These are phyloP conservation scores for Acromyrmex charruanus DNA, from an alignment of 1,140 invertebrate genomes.

Conservation along the genomic window DNA sequence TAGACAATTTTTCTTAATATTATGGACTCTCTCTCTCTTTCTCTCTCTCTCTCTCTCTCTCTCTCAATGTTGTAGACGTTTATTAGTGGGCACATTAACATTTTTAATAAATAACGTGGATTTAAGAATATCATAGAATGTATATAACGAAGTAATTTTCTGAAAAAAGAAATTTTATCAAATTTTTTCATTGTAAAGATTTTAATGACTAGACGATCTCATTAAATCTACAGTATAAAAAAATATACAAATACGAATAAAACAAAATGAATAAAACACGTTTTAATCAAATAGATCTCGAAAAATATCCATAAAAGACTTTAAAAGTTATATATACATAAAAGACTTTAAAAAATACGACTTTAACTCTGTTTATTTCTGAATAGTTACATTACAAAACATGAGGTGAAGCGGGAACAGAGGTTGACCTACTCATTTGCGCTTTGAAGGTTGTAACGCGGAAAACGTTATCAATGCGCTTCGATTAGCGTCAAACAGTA, in stretches of 20 bases:
- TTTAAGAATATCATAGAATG: too few species aligned
- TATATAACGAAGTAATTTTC: too few species aligned
- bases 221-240: not conserved
- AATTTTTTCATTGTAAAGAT: too few species aligned
- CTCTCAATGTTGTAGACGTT: too few species aligned
- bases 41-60: too few species aligned
- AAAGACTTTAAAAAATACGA: constrained; percentile 21
- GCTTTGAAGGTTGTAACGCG: constrained; percentile 59
- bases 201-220: too few species aligned
- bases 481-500: constrained; percentile 68
- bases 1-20: too few species aligned
- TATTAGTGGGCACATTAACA: too few species aligned
- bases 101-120: too few species aligned
- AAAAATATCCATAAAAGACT: not conserved
- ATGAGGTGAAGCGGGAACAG: constrained; percentile 21
- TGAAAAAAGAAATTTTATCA: too few species aligned
- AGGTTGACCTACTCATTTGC: constrained; percentile 44
- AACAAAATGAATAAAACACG: not conserved
- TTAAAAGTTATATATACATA: not conserved
- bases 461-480: constrained; percentile 61
- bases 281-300: not conserved
- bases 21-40: too few species aligned
- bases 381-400: constrained; percentile 57
- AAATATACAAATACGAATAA: not conserved
- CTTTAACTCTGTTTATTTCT: constrained; percentile 49